These are phyloP conservation scores for Rhorus exstirpatorius DNA, from an alignment of 2,888 invertebrate genomes.

Conservation along the genomic window DNA sequence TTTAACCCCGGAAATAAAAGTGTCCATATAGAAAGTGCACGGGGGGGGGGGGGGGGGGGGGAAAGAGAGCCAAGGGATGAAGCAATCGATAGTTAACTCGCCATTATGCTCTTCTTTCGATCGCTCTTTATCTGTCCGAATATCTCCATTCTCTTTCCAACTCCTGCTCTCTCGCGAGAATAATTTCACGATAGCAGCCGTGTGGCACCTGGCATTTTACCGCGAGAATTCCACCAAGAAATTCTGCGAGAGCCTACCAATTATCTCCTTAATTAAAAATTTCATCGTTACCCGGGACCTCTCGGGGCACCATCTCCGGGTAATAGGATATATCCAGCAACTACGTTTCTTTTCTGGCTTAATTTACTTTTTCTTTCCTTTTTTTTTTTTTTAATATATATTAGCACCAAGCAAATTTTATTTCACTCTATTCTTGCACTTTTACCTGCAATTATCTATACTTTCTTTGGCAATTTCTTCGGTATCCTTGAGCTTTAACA, in stretches of 20 bases:
- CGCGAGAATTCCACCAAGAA: constrained; percentile 26
- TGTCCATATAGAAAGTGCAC: constrained; percentile 13
- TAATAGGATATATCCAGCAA: constrained; percentile 47
- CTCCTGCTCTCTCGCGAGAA: constrained; percentile 21
- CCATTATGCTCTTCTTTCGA: constrained; percentile 37
- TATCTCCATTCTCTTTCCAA: neutral
- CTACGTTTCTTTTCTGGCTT: constrained; percentile 31
- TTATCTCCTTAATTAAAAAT: constrained; percentile 69
- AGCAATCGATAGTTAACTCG: constrained; percentile 54
- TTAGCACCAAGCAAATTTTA: neutral
- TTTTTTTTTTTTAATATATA: constrained; percentile 7
- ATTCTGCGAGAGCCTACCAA: constrained; percentile 53
- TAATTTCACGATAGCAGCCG: constrained; percentile 31
- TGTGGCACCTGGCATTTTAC: constrained; percentile 39
- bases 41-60: neutral
- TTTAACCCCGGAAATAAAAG: constrained; percentile 39
- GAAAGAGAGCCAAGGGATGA: constrained; percentile 6
- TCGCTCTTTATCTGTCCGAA: constrained; percentile 6
- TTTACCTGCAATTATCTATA: neutral
- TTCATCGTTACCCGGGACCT: constrained; percentile 56
- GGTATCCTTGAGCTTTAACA: too few relatives aligned
- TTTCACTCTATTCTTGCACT: neutral
- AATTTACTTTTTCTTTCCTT: constrained; percentile 31
- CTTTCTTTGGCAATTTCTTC: constrained; percentile 2
- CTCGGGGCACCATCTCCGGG: constrained; percentile 17